Conservation (phyloP, 1,140 invertebrate genomes). For the Aphaenogaster ashmeadi region DNA sequence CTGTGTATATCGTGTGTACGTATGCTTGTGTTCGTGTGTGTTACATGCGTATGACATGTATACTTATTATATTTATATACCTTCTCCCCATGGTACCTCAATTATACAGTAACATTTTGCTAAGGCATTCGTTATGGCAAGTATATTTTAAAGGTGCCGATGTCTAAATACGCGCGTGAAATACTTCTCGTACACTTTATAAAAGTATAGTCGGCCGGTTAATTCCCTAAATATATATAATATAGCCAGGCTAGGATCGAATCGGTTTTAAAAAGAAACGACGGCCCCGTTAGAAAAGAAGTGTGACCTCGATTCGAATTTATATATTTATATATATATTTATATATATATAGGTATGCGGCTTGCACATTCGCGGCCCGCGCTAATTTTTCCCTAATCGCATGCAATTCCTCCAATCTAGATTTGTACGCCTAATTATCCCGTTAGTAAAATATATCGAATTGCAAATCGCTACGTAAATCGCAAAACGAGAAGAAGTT, state of each 20-base stretch:
- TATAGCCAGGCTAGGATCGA: slow-evolving; percentile 55
- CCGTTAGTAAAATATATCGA: slow-evolving; percentile 44
- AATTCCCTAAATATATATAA: slow-evolving; percentile 58
- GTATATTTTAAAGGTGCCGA: slow-evolving; percentile 77
- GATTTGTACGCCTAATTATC: slow-evolving; percentile 41
- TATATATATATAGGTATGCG: slow-evolving; percentile 29
- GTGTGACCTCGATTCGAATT: slow-evolving; percentile 48
- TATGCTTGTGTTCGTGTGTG: slow-evolving; percentile 58
- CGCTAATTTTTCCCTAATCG: slow-evolving; percentile 52
- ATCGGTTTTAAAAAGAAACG: slow-evolving; percentile 58
- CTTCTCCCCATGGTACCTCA: slow-evolving; percentile 62
- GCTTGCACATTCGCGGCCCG: slow-evolving; percentile 44
- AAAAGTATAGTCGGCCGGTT: slow-evolving; percentile 76
- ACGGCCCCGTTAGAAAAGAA: slow-evolving; percentile 42
- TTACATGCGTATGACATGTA: slow-evolving; percentile 31
- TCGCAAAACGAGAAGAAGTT: slow-evolving; percentile 48
- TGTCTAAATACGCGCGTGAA: slow-evolving; percentile 76
- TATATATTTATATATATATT: slow-evolving; percentile 34
- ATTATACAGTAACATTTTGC: slow-evolving; percentile 76
- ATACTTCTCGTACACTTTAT: slow-evolving; percentile 74
- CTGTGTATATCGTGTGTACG: slow-evolving; percentile 3
- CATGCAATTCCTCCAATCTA: slow-evolving; percentile 45
- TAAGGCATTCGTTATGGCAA: slow-evolving; percentile 79
- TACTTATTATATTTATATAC: slow-evolving; percentile 72
- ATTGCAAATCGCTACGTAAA: slow-evolving; percentile 52